phyloP scores from a whole-genome alignment of 2,797 vertebrate species.

The Morus bassanus region DNA sequence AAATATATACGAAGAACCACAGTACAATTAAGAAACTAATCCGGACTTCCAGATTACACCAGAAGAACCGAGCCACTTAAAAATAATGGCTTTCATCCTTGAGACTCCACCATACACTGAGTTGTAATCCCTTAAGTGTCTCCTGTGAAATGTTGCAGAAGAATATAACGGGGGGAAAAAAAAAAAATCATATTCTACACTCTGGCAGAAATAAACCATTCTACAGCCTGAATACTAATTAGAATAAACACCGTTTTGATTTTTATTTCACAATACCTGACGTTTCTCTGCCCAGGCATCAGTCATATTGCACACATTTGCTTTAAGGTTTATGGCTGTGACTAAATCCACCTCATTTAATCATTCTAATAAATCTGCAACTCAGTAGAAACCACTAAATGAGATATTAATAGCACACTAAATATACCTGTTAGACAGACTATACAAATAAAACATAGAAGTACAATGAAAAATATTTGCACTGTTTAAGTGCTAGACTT shows the following conservation, averaged over 20 bases:
- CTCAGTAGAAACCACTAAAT: not conserved
- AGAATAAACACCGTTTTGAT: not conserved
- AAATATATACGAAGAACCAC: not conserved
- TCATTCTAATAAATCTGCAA: slow-evolving; percentile 6
- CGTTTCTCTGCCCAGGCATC: not conserved
- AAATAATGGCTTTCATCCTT: not conserved
- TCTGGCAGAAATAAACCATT: not conserved
- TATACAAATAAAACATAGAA: not conserved
- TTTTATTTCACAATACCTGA: not conserved
- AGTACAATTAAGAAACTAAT: not conserved
- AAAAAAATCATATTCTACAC: fast-evolving
- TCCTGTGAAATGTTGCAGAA: not conserved
- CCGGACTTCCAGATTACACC: not conserved
- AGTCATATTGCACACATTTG: not conserved
- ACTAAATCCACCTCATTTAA: slow-evolving; percentile 25
- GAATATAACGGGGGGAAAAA: fast-evolving
- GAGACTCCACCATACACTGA: not conserved
- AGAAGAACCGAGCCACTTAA: not conserved
- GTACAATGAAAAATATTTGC: not conserved
- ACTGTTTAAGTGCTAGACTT: not conserved
- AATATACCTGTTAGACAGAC: not conserved
- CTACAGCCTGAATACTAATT: not conserved
- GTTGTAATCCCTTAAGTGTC: not conserved
- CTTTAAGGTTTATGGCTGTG: not conserved
- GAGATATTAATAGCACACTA: slow-evolving; percentile 11